Evolutionary conservation across 2,113 vertebrate species (phyloP).

Genomic region (Elephantulus edwardii): DNA sequence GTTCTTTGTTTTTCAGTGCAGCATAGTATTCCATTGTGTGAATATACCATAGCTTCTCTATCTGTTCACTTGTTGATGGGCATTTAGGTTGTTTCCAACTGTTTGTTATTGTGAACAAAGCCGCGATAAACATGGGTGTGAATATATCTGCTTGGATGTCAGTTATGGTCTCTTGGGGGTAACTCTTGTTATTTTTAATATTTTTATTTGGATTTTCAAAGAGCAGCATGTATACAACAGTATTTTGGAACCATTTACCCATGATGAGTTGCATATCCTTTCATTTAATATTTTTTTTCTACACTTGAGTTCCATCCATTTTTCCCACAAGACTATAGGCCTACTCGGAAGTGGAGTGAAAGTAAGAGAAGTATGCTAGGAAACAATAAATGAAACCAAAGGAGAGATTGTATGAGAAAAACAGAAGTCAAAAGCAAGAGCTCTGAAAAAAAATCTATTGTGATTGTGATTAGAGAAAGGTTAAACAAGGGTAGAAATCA

Average conservation of each 20-base stretch:
- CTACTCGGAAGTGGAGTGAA: background rate
- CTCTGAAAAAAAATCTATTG: background rate
- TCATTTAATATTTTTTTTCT: background rate
- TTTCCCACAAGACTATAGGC: background rate
- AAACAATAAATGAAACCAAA: conserved; percentile 32
- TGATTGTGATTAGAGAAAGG: background rate
- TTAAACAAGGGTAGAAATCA: background rate
- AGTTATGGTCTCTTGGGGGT: too few relatives aligned
- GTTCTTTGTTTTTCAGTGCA: too few relatives aligned
- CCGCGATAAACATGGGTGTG: too few relatives aligned
- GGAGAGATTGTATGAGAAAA: background rate
- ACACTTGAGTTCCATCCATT: background rate
- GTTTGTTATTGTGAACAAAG: too few relatives aligned
- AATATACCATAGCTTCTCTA: too few relatives aligned
- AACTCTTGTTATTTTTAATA: too few relatives aligned
- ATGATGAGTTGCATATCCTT: background rate
- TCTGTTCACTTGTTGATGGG: too few relatives aligned
- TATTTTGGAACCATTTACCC: background rate
- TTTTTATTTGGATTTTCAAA: background rate
- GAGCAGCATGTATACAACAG: background rate
- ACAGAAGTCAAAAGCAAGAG: background rate
- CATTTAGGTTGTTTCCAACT: too few relatives aligned
- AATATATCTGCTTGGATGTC: too few relatives aligned
- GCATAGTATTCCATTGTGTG: too few relatives aligned
- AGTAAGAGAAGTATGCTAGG: background rate